A percentile compares a stretch with the other conserved stretches of the same genome.
Conservation (phyloP, 2,888 invertebrate species). For the Bhutanitis thaidina region DNA sequence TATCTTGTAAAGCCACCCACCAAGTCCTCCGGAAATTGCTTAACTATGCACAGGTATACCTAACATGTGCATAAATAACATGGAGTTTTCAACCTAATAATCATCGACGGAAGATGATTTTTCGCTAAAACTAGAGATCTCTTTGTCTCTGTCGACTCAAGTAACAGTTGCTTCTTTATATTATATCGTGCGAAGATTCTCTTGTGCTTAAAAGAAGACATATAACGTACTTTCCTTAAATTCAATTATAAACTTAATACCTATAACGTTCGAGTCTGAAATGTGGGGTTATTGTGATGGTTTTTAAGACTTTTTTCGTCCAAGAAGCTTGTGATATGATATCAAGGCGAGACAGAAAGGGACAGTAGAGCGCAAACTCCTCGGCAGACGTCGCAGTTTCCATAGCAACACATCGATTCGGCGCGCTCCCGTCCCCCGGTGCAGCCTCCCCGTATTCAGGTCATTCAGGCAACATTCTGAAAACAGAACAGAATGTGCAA, state of each 20-base stretch:
- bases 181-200: conserved; percentile 64
- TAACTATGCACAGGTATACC: conserved; percentile 40
- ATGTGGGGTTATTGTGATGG: conserved; percentile 1
- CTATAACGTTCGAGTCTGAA: neutral
- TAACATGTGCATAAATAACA: conserved; percentile 21
- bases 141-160: conserved; percentile 64
- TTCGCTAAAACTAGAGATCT: conserved; percentile 34
- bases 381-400: conserved; percentile 79
- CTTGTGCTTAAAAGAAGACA: conserved; percentile 31
- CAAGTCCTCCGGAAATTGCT: conserved; percentile 39
- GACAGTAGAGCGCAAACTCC: conserved; percentile 78
- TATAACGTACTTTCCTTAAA: conserved; percentile 2
- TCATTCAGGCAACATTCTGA: conserved; percentile 51
- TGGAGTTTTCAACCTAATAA: conserved; percentile 31
- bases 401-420: conserved; percentile 76
- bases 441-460: conserved; percentile 72
- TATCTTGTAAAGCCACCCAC: conserved; percentile 75
- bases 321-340: conserved; percentile 67
- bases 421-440: conserved; percentile 47
- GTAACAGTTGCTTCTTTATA: conserved; percentile 67
- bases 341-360: conserved; percentile 78
- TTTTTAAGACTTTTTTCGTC: conserved; percentile 33
- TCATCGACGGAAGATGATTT: conserved; percentile 28
- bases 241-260: conserved; percentile 28
- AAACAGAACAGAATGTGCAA: conserved; percentile 30